A percentile compares a stretch with the other conserved stretches of the same genome.
Evolutionary conservation across 2,888 invertebrate genomes (phyloP).

Genomic region (Habrosyne pyritoides): DNA sequence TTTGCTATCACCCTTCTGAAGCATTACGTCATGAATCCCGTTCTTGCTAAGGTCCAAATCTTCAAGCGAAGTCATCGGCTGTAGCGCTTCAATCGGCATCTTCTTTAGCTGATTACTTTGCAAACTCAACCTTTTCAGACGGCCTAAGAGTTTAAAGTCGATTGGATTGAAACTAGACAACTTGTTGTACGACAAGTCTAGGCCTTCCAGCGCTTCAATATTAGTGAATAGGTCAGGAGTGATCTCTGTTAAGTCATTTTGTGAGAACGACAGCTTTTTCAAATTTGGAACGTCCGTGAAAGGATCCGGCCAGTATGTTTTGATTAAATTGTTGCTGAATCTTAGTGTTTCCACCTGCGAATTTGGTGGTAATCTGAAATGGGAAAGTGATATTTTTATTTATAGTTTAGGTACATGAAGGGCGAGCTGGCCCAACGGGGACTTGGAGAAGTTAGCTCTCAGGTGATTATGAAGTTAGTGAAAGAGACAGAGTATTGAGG

Average conservation of each 20-base stretch:
- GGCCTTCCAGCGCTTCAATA: constrained; percentile 62
- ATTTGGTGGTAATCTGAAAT: constrained; percentile 74
- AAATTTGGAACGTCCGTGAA: constrained; percentile 67
- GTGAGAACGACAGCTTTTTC: constrained; percentile 73
- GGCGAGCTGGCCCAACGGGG: too few species aligned
- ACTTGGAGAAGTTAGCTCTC: too few species aligned
- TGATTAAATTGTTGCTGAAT: constrained; percentile 72
- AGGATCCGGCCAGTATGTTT: constrained; percentile 75
- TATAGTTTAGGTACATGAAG: too few species aligned
- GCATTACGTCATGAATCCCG: constrained; percentile 60
- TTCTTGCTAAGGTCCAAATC: constrained; percentile 80
- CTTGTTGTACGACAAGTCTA: constrained; percentile 82
- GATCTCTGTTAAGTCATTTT: constrained; percentile 73
- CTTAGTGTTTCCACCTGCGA: constrained; percentile 64
- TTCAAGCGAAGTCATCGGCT: constrained; percentile 63
- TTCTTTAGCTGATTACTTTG: constrained; percentile 71
- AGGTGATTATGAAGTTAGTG: too few species aligned
- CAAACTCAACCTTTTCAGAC: constrained; percentile 69
- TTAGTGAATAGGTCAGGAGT: constrained; percentile 76
- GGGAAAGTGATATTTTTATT: constrained; percentile 4
- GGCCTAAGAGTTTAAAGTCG: constrained; percentile 64
- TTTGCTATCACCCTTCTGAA: constrained; percentile 56
- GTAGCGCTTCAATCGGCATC: constrained; percentile 66
- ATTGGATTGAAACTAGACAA: constrained; percentile 64
- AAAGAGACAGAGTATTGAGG: too few species aligned